Base-by-base conservation (phyloP, 2,113 vertebrate genomes). In the Tragelaphus imberbis region DNA sequence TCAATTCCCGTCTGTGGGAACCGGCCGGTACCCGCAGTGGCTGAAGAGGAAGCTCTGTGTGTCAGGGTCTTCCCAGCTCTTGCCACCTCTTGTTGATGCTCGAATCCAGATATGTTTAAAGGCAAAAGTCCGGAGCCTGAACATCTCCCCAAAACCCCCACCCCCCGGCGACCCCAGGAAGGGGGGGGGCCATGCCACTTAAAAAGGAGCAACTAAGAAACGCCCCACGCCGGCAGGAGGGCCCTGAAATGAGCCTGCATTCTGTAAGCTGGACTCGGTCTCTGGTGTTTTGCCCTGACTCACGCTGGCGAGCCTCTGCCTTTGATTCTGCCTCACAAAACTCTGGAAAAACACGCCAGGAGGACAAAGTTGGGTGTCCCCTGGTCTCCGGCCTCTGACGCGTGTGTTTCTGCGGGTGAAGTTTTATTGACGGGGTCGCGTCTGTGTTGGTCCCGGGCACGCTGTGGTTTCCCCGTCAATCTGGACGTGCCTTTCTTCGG, bases 101-200 rank as follows among this genome's bases (percentile, higher is more conserved):
- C 98, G 97, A 98, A 98, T 99, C 99, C 97, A 97, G 97, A 98
- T 99, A 98, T 99, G 99, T 99, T 99, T 99, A 99, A 99, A 99
- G 99, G 99, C 99, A 99, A 98, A 98, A 97, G 98, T 98, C 97
- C 98, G 97, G 98, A 97, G 98, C 95, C 98, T 93, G 88, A 86
- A 93, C 97, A 97, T 44, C 36, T 44, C 40, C 21, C 40, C n/a
- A n/a, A n/a, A n/a, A n/a, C n/a, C 61, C 6, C 4, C 2, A 97
- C 97, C 98, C 98, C 98, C 98, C 2, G 58, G 97, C 97, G 98
- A 97, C 92, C 13, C 10, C 25, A 87, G 92, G 84, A 49, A 49
- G 12, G 23, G 68, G 47, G 97, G 75, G 94, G 97, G 97, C 21
- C 36, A 98, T 94, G 98, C 96, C 96, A 97, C 4, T 97, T 98